Base-by-base conservation (phyloP, 2,888 invertebrate genomes). In the Ptychoptera contaminata region DNA sequence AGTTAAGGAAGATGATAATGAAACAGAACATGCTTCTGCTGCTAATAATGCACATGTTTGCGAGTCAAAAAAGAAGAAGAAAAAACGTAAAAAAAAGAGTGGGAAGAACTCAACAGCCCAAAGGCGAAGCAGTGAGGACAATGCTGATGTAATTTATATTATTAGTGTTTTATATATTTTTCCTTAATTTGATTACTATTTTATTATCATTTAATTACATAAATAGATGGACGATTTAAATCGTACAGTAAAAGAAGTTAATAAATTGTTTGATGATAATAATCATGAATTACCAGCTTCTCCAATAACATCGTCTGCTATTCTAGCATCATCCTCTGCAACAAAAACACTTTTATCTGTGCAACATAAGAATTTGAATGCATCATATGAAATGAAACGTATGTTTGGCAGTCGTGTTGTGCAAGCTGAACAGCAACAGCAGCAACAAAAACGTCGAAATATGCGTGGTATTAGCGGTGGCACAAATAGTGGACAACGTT, bases 401-500 rank as follows among this genome's bases (percentile, higher is more conserved):
- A 83, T 85, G 56, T 87, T 87, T 69, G 86, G 87, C 16, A 77
- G 80, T 15, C 77, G 79, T 62, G 79, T 82, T 44, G 73, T 85
- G 16, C 44, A 37, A 39, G 37, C 44, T 2, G 44, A 44, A 32
- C 67, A 68, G 49, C 41, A 45, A 40, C 35, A 42, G n/a, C 6
- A 45, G 37, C 35, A 42, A n/a, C 6, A 71, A 51, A 74, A 73
- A 57, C 69, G 70, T 39, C 68, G 77, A 47, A 64, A 41, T 32
- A 31, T 14, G 2, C 57, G 71, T 1, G 23, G 23, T 7, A 23
- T 23, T 23, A 23, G 23, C 7, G 23, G 23, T 23, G 23, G 23
- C 3, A 23, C 23, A 23, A 23, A 23, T 23, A 23, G 23, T 23
- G 60, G 63, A 16, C 69, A 71, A 44, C 64, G 74, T 46, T 69